phyloP scores from a whole-genome alignment of 2,113 vertebrate genomes.

The Brachypodius melanocephalos region DNA sequence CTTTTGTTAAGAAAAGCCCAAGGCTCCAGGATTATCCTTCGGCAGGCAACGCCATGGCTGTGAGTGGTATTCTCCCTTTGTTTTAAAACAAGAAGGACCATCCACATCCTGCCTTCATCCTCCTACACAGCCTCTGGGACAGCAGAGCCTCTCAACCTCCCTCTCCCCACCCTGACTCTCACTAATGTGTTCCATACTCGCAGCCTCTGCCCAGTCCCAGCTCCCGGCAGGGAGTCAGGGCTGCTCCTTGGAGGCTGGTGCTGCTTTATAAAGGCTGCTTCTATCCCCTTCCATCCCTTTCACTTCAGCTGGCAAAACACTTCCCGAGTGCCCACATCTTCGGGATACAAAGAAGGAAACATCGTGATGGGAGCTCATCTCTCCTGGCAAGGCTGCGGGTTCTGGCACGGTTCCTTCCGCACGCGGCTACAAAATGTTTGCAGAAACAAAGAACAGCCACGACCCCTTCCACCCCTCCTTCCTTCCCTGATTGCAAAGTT shows the following conservation, averaged over 20 bases:
- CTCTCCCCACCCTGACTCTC: background rate
- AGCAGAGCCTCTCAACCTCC: background rate
- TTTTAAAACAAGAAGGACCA: background rate
- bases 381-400: background rate
- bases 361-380: accelerated
- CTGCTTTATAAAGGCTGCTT: background rate
- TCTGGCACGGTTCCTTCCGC: background rate
- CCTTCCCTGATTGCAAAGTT: background rate
- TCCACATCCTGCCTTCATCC: background rate
- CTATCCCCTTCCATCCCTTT: background rate
- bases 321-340: background rate
- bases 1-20: background rate
- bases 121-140: background rate
- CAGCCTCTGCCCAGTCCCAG: background rate
- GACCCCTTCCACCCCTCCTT: background rate
- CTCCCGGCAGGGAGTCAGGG: background rate
- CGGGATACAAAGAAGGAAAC: background rate
- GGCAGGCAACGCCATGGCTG: accelerated
- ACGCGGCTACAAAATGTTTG: background rate
- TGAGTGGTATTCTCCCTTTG: background rate
- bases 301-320: background rate
- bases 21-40: background rate
- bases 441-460: background rate
- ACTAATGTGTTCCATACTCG: background rate
- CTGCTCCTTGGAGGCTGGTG: background rate